These are phyloP conservation scores for Microcebus griseorufus DNA, from an alignment of 2,113 vertebrate genomes.

Conservation along the genomic window DNA sequence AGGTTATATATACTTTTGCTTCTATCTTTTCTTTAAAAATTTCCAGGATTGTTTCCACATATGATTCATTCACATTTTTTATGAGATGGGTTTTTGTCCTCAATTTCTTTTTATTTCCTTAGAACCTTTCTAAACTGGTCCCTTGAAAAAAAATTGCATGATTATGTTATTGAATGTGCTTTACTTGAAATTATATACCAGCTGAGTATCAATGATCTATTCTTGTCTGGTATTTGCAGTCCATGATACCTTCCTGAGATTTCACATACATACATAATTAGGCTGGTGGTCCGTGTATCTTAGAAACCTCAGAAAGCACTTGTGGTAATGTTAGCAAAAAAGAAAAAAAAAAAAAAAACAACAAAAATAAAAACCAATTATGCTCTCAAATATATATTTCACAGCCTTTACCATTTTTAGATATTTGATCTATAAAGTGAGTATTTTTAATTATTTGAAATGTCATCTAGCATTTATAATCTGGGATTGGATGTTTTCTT, in stretches of 20 bases:
- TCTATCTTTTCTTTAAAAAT: not conserved
- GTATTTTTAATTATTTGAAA: not conserved
- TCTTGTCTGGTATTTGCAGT: not conserved
- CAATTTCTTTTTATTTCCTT: not conserved
- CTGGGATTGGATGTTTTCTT: not conserved
- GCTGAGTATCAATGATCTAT: not conserved
- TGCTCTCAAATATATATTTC: not conserved
- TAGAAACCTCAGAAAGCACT: not conserved
- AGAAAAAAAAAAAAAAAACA: no score
- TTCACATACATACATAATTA: not conserved
- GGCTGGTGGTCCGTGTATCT: accelerated
- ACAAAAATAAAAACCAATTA: not conserved
- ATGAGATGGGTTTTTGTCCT: not conserved
- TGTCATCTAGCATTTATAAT: not conserved
- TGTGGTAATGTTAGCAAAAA: not conserved
- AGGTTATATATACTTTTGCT: not conserved
- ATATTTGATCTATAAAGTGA: not conserved
- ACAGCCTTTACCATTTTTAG: not conserved
- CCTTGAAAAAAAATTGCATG: not conserved
- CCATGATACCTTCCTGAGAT: not conserved
- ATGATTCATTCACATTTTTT: not conserved
- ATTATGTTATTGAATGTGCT: not conserved
- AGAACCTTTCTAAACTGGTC: not conserved
- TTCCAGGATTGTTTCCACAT: not conserved
- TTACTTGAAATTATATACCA: not conserved